These are phyloP conservation scores for Paguma larvata DNA, from an alignment of 2,797 vertebrate species.

Conservation along the genomic window DNA sequence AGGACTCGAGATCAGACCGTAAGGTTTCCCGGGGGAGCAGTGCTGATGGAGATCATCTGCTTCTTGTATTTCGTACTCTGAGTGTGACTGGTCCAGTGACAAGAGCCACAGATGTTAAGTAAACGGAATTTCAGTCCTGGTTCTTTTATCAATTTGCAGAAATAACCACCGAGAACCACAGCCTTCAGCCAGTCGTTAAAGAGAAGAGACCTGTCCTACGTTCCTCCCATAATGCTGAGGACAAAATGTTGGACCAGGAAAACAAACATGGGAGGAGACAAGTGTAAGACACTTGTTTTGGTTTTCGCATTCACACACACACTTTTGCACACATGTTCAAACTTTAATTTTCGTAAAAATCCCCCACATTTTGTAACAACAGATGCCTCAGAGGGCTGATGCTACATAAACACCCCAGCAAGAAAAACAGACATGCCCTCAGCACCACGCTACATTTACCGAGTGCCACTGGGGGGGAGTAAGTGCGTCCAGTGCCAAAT, in stretches of 20 bases:
- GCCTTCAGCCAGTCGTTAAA: background rate
- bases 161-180: background rate
- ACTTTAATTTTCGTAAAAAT: background rate
- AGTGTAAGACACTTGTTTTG: background rate
- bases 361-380: conserved; percentile 17
- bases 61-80: conserved; percentile 18
- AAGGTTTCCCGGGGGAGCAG: background rate
- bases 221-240: background rate
- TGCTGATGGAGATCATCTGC: background rate
- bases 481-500: background rate
- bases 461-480: background rate
- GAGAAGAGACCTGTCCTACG: background rate
- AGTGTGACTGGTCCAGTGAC: background rate
- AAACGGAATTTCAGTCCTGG: background rate
- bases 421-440: background rate
- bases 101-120: conserved; percentile 19
- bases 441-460: background rate
- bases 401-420: background rate
- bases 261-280: background rate
- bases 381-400: background rate
- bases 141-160: conserved; percentile 32
- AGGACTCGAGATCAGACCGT: background rate
- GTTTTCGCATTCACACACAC: background rate
- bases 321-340: conserved; percentile 17
- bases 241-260: background rate